Percentiles rank a stretch among this genome's conserved stretches.
phyloP scores from a whole-genome alignment of 2,888 invertebrate species.

The Sturmia bella region DNA sequence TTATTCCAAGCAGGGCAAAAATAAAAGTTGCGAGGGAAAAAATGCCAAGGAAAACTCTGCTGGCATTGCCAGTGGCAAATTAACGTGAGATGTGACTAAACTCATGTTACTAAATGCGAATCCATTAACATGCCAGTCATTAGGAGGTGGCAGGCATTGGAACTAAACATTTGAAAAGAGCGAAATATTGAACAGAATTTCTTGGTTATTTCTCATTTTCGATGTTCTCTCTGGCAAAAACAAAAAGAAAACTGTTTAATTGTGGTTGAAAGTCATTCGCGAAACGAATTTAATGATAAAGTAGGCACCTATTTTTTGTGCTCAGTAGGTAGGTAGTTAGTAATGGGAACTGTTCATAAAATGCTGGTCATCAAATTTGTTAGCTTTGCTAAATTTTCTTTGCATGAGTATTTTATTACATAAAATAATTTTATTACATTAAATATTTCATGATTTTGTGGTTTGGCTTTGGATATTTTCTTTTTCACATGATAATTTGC shows the following conservation, averaged over 20 bases:
- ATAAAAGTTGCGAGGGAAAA: constrained; percentile 2
- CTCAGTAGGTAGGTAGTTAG: too few species aligned
- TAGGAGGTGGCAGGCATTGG: constrained; percentile 44
- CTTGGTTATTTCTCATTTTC: constrained; percentile 36
- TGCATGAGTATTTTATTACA: too few species aligned
- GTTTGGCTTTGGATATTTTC: too few species aligned
- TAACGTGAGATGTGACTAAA: constrained; percentile 46
- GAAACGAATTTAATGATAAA: constrained; percentile 5
- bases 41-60: constrained; percentile 13
- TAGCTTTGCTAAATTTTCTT: too few species aligned
- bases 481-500: too few species aligned
- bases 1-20: constrained; percentile 13
- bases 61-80: constrained; percentile 51
- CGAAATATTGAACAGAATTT: background rate
- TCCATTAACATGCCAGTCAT: constrained; percentile 45
- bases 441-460: too few species aligned
- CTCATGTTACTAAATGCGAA: constrained; percentile 37
- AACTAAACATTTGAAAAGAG: constrained; percentile 25
- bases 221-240: constrained; percentile 6
- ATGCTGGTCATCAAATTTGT: too few species aligned
- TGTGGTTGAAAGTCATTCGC: background rate
- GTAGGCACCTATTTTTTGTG: background rate
- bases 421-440: too few species aligned
- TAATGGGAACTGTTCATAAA: too few species aligned
- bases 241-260: too few species aligned